Evolutionary conservation across 2,113 vertebrate genomes (phyloP), one percentile per base, ranked within the genome.

Genomic region (Pelvicachromis taeniatus): DNA sequence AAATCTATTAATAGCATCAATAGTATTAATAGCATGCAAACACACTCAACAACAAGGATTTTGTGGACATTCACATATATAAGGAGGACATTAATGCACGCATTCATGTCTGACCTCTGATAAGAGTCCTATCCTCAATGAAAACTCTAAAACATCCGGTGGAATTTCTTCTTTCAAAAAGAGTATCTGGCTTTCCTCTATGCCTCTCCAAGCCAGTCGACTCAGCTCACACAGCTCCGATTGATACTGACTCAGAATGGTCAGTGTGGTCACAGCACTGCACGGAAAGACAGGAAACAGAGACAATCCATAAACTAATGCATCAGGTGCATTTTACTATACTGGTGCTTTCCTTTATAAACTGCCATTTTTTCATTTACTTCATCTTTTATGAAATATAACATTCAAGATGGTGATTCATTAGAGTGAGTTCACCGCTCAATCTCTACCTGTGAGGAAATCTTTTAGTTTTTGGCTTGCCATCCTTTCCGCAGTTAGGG

Each of bases 151-250:
- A 59, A 97, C 63, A 0, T 92, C 52, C 2, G 88, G 78, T 4
- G 95, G 84, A 78, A 98, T 83, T 9, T 98, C 96, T 48, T 50
- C 55, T 2, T 92, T 85, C 26, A 85, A 93, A 92, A 99, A 99
- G 1, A 98, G 87, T 6, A 96, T 94, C 45, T 95, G 96, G 61
- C 95, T 94, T 0, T 91, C 78, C 86, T 97, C 95, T 80, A 99
- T 90, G 2, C 97, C 96, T 6, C 56, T 87, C 90, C 97, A 93
- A 7, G 97, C 97, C 90, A 99, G 90, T 1, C 93, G 92, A 53
- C 96, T 94, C 1, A 99, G 94, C 73, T 90, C 93, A 80, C 91
- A 82, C 61, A 99, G 87, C 65, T 96, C 88, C 11, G 81, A 26
- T 59, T 26, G 87, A 68, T 94, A 40, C 11, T 21, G 85, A 42